Percentiles rank a stretch among this genome's conserved stretches.
Conservation (phyloP, 2,113 vertebrate genomes). For the Emydura subglobosa region DNA sequence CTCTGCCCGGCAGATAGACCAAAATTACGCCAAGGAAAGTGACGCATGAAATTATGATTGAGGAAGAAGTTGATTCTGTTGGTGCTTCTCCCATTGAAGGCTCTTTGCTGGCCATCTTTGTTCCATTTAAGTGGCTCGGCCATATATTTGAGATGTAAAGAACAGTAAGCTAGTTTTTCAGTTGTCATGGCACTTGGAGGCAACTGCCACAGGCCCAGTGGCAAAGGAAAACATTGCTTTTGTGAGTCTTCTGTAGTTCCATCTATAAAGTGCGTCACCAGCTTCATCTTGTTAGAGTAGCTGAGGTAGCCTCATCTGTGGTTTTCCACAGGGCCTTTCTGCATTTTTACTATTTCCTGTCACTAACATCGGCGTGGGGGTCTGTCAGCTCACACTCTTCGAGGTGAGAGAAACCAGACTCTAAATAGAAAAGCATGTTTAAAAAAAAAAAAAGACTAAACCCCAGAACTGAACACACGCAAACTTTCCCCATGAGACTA, state of each 20-base stretch:
- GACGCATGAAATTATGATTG: background rate
- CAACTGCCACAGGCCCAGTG: background rate
- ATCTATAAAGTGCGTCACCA: background rate
- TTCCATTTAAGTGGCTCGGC: background rate
- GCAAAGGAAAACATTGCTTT: background rate
- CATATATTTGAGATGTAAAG: background rate
- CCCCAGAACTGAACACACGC: background rate
- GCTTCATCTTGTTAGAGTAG: background rate
- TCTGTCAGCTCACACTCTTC: background rate
- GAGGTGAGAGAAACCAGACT: background rate
- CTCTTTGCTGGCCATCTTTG: background rate
- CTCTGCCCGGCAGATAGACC: background rate
- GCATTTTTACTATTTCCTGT: conserved; percentile 41
- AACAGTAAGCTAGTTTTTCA: background rate
- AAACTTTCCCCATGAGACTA: background rate
- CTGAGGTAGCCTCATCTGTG: background rate
- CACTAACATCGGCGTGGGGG: accelerated
- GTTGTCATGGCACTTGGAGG: accelerated
- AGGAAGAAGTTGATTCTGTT: background rate
- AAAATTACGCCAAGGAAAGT: background rate
- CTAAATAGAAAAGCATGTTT: background rate
- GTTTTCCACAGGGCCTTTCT: background rate
- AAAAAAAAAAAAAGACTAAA: background rate
- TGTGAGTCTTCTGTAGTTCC: background rate
- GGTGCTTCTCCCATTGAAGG: background rate